Evolutionary conservation across 2,113 vertebrate species (phyloP).

Genomic region (Pycnonotus jocosus): DNA sequence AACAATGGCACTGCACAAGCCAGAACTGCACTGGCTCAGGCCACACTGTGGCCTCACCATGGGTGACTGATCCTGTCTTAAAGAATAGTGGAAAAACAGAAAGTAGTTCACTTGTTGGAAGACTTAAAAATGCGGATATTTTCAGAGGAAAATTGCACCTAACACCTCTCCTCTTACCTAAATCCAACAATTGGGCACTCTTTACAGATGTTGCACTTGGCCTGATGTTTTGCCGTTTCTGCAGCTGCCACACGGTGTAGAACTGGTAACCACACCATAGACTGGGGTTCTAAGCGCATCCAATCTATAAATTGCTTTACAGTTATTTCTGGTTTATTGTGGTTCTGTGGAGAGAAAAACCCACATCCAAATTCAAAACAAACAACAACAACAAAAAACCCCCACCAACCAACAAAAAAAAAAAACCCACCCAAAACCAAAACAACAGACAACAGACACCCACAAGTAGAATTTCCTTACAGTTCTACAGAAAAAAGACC

Average conservation of each 20-base stretch:
- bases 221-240: slow-evolving; percentile 96
- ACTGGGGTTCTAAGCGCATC: slow-evolving; percentile 97
- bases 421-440: neutral
- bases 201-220: slow-evolving; percentile 99
- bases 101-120: neutral
- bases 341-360: slow-evolving; percentile 78
- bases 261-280: slow-evolving; percentile 97
- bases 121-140: neutral
- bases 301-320: slow-evolving; percentile 92
- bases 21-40: neutral
- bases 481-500: neutral
- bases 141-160: neutral
- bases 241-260: slow-evolving; percentile 93
- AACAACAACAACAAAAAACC: neutral
- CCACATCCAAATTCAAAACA: neutral
- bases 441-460: neutral
- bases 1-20: neutral
- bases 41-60: neutral
- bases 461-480: neutral
- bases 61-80: neutral
- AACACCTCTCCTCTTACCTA: slow-evolving; percentile 73
- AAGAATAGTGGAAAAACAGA: neutral
- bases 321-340: slow-evolving; percentile 91
- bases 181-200: slow-evolving; percentile 97
- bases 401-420: neutral